phyloP scores from a whole-genome alignment of 2,113 vertebrate species.

The Heterochromis multidens region DNA sequence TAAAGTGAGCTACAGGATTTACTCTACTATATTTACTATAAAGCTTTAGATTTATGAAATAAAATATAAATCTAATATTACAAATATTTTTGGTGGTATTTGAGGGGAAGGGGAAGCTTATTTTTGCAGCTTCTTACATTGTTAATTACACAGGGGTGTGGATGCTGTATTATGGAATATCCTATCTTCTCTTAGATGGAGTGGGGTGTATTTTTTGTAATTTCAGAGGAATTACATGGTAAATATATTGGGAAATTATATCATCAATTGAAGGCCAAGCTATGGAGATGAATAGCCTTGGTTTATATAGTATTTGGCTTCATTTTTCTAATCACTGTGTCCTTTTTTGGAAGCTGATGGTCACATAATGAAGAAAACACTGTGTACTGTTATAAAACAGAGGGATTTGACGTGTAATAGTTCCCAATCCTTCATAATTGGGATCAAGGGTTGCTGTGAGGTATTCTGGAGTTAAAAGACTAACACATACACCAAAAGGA shows the following conservation, averaged over 20 bases:
- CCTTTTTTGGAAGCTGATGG: neutral
- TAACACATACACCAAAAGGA: neutral
- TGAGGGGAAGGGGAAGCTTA: neutral
- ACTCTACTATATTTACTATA: neutral
- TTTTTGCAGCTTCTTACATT: neutral
- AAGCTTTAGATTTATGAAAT: neutral
- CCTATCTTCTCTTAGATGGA: neutral
- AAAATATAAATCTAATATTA: neutral
- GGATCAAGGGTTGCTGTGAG: constrained; percentile 51
- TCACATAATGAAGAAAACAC: neutral
- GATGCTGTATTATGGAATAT: neutral
- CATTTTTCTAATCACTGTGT: neutral
- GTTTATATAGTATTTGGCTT: neutral
- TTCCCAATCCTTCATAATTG: constrained; percentile 61
- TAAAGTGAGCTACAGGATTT: neutral
- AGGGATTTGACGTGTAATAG: constrained; percentile 36
- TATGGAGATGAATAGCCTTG: neutral
- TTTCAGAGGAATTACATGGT: neutral
- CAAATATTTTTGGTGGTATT: neutral
- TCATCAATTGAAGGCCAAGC: neutral
- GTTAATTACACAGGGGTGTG: neutral
- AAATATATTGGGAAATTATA: neutral
- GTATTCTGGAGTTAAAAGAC: constrained; percentile 23
- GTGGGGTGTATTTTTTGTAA: neutral
- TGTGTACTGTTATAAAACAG: constrained; percentile 40